Percentiles rank a stretch among this genome's conserved stretches.
Conservation (phyloP, 2,797 vertebrate species). For the Tragelaphus oryx region DNA sequence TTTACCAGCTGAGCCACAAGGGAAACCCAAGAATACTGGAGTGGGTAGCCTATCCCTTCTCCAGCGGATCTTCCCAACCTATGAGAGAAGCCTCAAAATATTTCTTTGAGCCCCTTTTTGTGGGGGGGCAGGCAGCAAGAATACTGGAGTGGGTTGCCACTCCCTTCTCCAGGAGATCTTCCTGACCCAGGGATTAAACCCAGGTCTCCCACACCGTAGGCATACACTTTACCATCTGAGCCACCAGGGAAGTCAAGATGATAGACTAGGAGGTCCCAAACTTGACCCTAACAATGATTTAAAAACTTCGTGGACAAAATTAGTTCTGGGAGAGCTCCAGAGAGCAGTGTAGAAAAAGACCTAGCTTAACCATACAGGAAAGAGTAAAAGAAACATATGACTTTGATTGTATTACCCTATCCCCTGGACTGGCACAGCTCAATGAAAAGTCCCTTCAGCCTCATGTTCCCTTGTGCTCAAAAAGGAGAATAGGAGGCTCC, state of each 20-base stretch:
- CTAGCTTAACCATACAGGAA: neutral
- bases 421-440: neutral
- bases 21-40: no score
- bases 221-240: no score
- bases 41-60: no score
- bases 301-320: neutral
- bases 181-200: no score
- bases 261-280: neutral
- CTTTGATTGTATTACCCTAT: neutral
- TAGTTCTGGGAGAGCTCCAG: neutral
- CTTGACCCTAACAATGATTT: neutral
- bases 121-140: rapidly evolving
- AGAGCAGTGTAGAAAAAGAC: neutral
- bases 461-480: neutral
- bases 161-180: no score
- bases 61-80: neutral
- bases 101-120: no score
- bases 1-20: no score
- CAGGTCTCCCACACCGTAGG: no score
- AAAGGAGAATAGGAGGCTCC: neutral
- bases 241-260: no score
- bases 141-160: no score
- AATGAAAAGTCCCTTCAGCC: neutral
- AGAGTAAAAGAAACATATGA: neutral
- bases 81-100: neutral